A percentile compares a stretch with the other conserved stretches of the same genome.
phyloP scores from a whole-genome alignment of 2,113 vertebrate genomes.

The Meriones unguiculatus region DNA sequence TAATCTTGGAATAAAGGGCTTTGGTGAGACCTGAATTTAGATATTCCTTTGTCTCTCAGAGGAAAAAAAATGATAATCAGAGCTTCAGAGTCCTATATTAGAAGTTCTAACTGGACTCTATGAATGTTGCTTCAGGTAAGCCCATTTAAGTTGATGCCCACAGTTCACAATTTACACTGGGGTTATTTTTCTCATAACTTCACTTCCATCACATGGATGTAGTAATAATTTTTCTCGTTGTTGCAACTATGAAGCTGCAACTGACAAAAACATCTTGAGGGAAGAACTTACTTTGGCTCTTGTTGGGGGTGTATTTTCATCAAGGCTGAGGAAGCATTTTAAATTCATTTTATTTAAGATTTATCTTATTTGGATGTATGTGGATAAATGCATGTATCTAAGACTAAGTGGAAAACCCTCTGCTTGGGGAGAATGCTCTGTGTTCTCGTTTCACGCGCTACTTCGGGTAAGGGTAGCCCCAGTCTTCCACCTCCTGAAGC shows the following conservation, averaged over 20 bases:
- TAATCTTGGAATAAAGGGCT: slow-evolving; percentile 9
- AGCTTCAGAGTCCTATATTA: background rate
- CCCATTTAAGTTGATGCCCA: background rate
- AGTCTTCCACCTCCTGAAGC: background rate
- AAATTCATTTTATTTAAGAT: background rate
- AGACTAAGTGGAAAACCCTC: background rate
- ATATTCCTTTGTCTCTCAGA: background rate
- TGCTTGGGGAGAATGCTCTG: background rate
- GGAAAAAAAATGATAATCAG: background rate
- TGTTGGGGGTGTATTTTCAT: background rate
- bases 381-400: background rate
- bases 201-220: background rate
- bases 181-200: background rate
- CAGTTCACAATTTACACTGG: background rate
- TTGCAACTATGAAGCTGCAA: background rate
- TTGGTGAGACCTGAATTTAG: background rate
- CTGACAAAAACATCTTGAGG: background rate
- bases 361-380: background rate
- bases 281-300: background rate
- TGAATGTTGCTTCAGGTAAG: background rate
- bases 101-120: background rate
- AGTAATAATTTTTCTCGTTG: background rate
- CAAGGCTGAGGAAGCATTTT: background rate
- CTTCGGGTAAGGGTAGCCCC: background rate
- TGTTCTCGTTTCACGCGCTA: background rate